Evolutionary conservation across 2,797 vertebrate genomes (phyloP).

Genomic region (Acanthopagrus latus): DNA sequence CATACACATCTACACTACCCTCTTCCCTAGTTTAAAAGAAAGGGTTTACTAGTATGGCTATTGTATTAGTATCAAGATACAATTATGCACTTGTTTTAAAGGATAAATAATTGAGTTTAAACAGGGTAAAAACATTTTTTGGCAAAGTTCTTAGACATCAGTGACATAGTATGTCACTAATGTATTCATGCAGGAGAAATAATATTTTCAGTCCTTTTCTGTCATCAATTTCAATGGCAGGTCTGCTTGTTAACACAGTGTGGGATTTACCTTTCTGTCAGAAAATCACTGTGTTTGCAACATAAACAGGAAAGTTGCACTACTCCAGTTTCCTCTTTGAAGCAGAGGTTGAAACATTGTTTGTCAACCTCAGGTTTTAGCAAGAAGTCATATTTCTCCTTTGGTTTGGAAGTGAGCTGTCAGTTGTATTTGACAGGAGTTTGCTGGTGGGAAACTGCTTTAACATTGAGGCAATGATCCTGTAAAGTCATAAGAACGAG

Average conservation of each 20-base stretch:
- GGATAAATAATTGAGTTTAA: not conserved
- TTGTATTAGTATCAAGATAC: not conserved
- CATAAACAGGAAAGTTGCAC: conserved; percentile 25
- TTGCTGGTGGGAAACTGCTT: conserved; percentile 12
- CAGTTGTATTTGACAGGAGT: not conserved
- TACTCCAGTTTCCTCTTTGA: conserved; percentile 5
- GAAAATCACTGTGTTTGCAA: conserved; percentile 29
- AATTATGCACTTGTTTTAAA: not conserved
- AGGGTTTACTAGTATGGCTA: not conserved
- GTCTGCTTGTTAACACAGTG: not conserved
- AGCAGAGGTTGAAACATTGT: conserved; percentile 35
- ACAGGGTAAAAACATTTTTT: not conserved
- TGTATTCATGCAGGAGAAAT: not conserved
- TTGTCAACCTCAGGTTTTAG: conserved; percentile 37
- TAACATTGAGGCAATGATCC: not conserved
- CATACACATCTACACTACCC: not conserved
- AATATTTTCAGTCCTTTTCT: not conserved
- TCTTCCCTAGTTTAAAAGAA: not conserved
- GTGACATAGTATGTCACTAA: too few species aligned
- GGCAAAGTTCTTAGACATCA: not conserved
- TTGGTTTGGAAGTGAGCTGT: not conserved
- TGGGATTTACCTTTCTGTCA: not conserved
- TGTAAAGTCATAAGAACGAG: not conserved
- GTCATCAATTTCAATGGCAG: not conserved
- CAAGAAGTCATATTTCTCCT: conserved; percentile 35